Conservation (phyloP, 2,888 invertebrate genomes). For the Antitype chi region DNA sequence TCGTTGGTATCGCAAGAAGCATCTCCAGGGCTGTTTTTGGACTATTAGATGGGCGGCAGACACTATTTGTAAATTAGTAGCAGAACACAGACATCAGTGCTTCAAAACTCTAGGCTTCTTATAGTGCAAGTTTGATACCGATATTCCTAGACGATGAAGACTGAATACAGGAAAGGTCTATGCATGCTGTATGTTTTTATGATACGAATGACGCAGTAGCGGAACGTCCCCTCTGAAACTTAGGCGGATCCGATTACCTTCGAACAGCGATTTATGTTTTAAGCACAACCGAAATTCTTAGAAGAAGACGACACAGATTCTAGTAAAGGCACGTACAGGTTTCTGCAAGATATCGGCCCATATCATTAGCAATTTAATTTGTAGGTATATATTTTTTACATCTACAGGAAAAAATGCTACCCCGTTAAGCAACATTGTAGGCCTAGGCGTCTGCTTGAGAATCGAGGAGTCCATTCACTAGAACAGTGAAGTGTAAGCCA, state of each 20-base stretch:
- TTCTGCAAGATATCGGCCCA: background rate
- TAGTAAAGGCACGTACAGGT: background rate
- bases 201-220: background rate
- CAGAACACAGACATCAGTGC: background rate
- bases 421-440: slow-evolving; percentile 5
- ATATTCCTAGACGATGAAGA: background rate
- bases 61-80: background rate
- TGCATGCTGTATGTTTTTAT: background rate
- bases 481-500: slow-evolving; percentile 42
- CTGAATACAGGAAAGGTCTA: background rate
- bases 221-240: slow-evolving; percentile 1
- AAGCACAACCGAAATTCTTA: slow-evolving; percentile 20
- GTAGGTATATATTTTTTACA: background rate
- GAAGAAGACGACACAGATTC: background rate
- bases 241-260: slow-evolving; percentile 30
- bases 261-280: slow-evolving; percentile 28
- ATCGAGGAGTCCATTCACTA: slow-evolving; percentile 62
- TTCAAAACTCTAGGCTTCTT: background rate
- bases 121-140: background rate
- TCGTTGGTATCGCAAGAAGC: slow-evolving; percentile 30
- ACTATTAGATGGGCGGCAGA: background rate
- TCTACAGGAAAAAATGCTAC: slow-evolving; percentile 2
- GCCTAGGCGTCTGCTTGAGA: slow-evolving; percentile 32
- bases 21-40: slow-evolving; percentile 10
- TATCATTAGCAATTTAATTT: background rate